Evolutionary conservation across 2,113 vertebrate genomes (phyloP).

Genomic region (Australoheros scitulus): DNA sequence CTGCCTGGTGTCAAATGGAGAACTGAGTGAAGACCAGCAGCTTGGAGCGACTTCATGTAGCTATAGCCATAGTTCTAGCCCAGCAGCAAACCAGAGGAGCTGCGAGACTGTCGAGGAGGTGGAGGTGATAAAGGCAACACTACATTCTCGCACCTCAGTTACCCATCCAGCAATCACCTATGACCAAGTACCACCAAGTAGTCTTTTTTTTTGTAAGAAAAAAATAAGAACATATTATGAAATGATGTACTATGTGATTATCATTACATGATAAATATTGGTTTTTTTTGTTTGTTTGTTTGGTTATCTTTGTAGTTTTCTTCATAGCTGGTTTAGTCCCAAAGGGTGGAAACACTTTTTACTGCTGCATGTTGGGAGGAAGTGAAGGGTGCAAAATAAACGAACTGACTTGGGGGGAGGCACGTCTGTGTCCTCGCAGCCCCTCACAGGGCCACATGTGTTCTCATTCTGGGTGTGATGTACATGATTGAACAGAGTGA

Average conservation of each 20-base stretch:
- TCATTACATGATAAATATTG: slow-evolving; percentile 68
- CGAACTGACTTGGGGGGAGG: slow-evolving; percentile 14
- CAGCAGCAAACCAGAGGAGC: slow-evolving; percentile 5
- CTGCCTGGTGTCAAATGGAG: slow-evolving; percentile 2
- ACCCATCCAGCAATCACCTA: slow-evolving; percentile 18
- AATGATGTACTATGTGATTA: slow-evolving; percentile 69
- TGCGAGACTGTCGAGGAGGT: neutral
- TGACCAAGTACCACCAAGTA: slow-evolving; percentile 62
- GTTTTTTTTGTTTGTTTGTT: slow-evolving; percentile 17
- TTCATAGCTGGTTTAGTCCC: slow-evolving; percentile 39
- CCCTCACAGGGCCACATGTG: neutral
- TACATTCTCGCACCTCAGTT: slow-evolving; percentile 25
- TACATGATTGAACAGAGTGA: slow-evolving; percentile 56
- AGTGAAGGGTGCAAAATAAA: slow-evolving; percentile 3
- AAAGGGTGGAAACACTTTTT: slow-evolving; percentile 23
- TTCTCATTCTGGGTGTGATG: slow-evolving; percentile 34
- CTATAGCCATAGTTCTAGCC: neutral
- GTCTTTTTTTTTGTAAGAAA: slow-evolving; percentile 64
- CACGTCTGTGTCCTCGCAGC: neutral
- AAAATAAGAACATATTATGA: slow-evolving; percentile 58
- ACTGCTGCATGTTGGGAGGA: slow-evolving; percentile 43
- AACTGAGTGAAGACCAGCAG: slow-evolving; percentile 32
- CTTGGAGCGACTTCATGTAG: slow-evolving; percentile 3
- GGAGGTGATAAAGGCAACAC: slow-evolving; percentile 39
- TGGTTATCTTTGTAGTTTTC: slow-evolving; percentile 49